Base-by-base conservation (phyloP, 2,797 vertebrate genomes). In the Hippoglossus hippoglossus region DNA sequence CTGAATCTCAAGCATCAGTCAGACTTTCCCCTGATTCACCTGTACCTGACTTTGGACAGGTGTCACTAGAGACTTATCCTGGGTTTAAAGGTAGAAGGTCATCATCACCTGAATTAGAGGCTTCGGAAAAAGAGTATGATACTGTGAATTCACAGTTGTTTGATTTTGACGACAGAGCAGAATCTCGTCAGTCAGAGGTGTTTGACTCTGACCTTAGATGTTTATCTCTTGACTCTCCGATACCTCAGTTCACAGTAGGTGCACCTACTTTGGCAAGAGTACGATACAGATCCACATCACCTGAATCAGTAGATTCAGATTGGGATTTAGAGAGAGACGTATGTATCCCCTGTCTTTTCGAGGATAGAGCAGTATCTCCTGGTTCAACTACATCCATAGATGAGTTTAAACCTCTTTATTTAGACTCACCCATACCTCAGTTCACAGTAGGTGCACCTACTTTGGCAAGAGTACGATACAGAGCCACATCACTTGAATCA, bases 151-250 rank as follows among this genome's bases (percentile, higher is more conserved):
- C 51, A 10, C 46, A 58, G 19, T 2, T 71, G 2, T 70, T 39
- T 39, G 36, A 39, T 39, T 39, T 13, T 39, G 36, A 39, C 2
- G 3, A 39, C 36, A 39, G 36, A 39, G 36, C 36, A 39, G 36
- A 39, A 36, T 36, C 34, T 2, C 50, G 63, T 8, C 64, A 82
- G 3, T 89, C 82, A n/a, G 3, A 50, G 1, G 7, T 6, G 2
- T 82, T 77, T 58, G 24, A 70, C 12, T 11, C 47, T 73, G 79
- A 85, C 0, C 2, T 36, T 36, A 36, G 34, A 41, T 67, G n/a
- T 67, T 57, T 89, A 39, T 73, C 84, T 59, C 73, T 85, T 53
- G 84, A 89, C 46, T 91, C 91, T 1, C 85, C 84, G 0, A 3
- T 92, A 60, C 74, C 79, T 0, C 76, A 88, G 6, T 88, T 1